Evolutionary conservation across 2,888 invertebrate genomes (phyloP).

Genomic region (Catocala sponsa): DNA sequence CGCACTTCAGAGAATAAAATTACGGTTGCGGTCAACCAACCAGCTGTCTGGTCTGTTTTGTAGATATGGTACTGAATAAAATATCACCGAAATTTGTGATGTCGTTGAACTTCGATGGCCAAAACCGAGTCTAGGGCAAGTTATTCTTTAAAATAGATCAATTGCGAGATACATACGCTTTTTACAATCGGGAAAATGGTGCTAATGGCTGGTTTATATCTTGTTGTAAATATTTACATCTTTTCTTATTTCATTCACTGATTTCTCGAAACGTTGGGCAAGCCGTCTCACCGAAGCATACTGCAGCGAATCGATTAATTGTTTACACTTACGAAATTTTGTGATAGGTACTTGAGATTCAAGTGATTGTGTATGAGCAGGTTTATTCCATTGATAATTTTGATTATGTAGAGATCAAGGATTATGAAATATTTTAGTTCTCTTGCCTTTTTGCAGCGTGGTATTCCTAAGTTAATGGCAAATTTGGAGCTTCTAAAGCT

Average conservation of each 20-base stretch:
- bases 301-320: constrained; percentile 6
- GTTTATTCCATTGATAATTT: constrained; percentile 8
- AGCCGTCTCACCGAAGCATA: constrained; percentile 8
- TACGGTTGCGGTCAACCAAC: background rate
- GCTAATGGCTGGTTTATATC: constrained; percentile 1
- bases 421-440: background rate
- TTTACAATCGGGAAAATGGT: background rate
- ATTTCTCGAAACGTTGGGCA: constrained; percentile 4
- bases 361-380: constrained; percentile 1
- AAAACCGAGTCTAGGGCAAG: background rate
- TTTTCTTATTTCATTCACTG: constrained; percentile 4
- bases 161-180: background rate
- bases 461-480: too few species aligned
- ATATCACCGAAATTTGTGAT: constrained; percentile 2
- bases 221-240: background rate
- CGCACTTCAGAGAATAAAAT: background rate
- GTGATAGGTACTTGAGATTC: background rate
- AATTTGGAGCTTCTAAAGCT: too few species aligned
- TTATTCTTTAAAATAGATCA: background rate
- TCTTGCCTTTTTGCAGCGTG: too few species aligned
- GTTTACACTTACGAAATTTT: background rate
- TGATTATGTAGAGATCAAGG: background rate
- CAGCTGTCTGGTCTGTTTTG: background rate
- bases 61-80: background rate
- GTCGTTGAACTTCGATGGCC: constrained; percentile 3